Conservation (phyloP, 2,888 invertebrate species). For the Erynnis tages region DNA sequence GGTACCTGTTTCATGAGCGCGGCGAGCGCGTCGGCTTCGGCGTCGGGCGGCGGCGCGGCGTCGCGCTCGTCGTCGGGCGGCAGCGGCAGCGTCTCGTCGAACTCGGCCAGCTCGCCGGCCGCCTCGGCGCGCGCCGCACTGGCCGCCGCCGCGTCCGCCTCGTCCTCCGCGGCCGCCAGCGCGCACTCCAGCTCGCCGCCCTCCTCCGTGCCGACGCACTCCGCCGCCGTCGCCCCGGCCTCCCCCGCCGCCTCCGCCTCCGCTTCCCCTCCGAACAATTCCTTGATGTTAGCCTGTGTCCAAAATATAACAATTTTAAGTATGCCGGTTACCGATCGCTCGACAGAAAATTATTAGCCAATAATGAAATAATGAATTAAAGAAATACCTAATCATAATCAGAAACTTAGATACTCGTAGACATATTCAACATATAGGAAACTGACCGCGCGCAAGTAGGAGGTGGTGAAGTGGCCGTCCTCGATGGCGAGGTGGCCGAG, state of each 20-base stretch:
- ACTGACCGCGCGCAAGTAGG: conserved; percentile 89
- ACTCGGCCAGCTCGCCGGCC: conserved; percentile 94
- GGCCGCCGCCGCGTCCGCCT: conserved; percentile 95
- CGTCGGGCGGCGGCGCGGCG: conserved; percentile 26
- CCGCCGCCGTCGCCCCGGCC: conserved; percentile 85
- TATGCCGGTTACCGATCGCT: too few species aligned
- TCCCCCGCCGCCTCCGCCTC: conserved; percentile 56
- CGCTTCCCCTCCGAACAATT: conserved; percentile 92
- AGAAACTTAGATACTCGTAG: too few species aligned
- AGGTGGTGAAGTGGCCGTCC: conserved; percentile 98
- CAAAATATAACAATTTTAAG: too few species aligned
- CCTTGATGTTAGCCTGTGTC: conserved; percentile 90
- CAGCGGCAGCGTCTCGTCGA: conserved; percentile 96
- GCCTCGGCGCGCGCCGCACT: conserved; percentile 94
- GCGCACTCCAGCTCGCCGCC: conserved; percentile 87
- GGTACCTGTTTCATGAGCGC: conserved; percentile 39
- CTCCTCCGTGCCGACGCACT: too few species aligned
- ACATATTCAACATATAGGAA: neutral
- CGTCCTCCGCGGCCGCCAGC: conserved; percentile 96
- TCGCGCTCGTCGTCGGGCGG: conserved; percentile 79
- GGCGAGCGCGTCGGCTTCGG: conserved; percentile 32
- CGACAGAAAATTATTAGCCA: too few species aligned
- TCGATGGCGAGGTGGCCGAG: conserved; percentile 99
- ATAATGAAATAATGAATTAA: too few species aligned
- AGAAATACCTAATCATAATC: too few species aligned